phyloP scores from a whole-genome alignment of 2,888 invertebrate species.

The Tenthredo notha region DNA sequence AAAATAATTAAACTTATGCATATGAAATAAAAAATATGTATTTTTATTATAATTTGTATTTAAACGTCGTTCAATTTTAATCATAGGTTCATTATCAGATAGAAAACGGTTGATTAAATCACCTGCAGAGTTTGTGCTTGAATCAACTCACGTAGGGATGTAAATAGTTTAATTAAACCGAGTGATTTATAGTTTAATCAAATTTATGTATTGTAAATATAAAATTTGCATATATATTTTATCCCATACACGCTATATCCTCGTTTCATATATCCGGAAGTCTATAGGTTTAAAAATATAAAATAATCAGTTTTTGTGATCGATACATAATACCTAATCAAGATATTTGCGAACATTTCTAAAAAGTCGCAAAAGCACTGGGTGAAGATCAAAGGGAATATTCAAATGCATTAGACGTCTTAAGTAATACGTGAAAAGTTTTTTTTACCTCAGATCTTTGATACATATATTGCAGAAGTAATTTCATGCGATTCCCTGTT shows the following conservation, averaged over 20 bases:
- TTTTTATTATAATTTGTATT: background rate
- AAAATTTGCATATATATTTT: background rate
- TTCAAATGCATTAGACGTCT: constrained; percentile 10
- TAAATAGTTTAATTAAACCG: constrained; percentile 4
- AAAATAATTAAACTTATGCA: background rate
- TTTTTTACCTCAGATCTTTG: constrained; percentile 22
- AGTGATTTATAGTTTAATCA: constrained; percentile 16
- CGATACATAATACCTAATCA: background rate
- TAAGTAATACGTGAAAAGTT: constrained; percentile 13
- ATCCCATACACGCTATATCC: background rate
- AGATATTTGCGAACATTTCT: background rate
- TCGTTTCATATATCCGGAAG: background rate
- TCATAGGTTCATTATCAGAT: background rate
- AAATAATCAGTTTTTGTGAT: background rate
- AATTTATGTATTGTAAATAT: background rate
- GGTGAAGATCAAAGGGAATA: background rate
- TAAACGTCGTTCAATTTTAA: background rate
- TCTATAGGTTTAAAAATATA: background rate
- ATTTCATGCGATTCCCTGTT: constrained; percentile 1
- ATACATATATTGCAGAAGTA: background rate
- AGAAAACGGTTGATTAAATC: background rate
- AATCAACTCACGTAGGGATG: background rate
- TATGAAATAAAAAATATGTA: background rate
- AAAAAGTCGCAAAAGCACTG: background rate
- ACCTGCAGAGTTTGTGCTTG: background rate